Evolutionary conservation across 2,113 vertebrate species (phyloP).

Genomic region (Danionella cerebrum): DNA sequence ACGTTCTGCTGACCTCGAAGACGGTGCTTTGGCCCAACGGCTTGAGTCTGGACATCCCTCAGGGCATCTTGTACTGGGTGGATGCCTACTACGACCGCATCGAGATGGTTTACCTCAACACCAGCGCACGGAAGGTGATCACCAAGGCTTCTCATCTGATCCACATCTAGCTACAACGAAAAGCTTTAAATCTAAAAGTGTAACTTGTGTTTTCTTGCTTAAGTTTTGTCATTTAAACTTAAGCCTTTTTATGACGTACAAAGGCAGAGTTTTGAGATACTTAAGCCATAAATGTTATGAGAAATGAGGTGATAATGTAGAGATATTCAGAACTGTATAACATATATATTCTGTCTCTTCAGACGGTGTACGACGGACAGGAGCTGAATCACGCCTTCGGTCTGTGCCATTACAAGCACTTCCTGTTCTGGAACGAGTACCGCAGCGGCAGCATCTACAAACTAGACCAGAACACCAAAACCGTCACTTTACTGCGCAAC

Average conservation of each 20-base stretch:
- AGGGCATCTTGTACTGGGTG: constrained; percentile 92
- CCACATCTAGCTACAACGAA: no score
- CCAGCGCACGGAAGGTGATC: constrained; percentile 81
- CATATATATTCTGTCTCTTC: background rate
- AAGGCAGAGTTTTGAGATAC: no score
- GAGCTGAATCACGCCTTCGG: constrained; percentile 94
- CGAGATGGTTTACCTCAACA: constrained; percentile 90
- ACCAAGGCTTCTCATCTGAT: background rate
- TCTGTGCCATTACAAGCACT: constrained; percentile 91
- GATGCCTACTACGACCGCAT: constrained; percentile 97
- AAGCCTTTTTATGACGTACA: no score
- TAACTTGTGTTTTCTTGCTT: no score
- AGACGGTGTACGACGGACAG: constrained; percentile 91
- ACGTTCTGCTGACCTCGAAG: constrained; percentile 88
- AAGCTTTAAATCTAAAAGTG: no score
- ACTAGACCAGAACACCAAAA: constrained; percentile 74
- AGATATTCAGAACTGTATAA: no score
- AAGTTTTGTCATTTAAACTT: no score
- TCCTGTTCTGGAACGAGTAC: constrained; percentile 97
- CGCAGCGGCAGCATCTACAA: constrained; percentile 93
- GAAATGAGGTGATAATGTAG: no score
- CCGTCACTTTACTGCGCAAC: constrained; percentile 77
- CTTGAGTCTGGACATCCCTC: constrained; percentile 88
- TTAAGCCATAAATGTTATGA: no score
- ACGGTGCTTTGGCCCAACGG: constrained; percentile 96